Evolutionary conservation across 2,113 vertebrate genomes (phyloP), one percentile per base, ranked within the genome.

Genomic region (Sphaerodactylus townsendi): DNA sequence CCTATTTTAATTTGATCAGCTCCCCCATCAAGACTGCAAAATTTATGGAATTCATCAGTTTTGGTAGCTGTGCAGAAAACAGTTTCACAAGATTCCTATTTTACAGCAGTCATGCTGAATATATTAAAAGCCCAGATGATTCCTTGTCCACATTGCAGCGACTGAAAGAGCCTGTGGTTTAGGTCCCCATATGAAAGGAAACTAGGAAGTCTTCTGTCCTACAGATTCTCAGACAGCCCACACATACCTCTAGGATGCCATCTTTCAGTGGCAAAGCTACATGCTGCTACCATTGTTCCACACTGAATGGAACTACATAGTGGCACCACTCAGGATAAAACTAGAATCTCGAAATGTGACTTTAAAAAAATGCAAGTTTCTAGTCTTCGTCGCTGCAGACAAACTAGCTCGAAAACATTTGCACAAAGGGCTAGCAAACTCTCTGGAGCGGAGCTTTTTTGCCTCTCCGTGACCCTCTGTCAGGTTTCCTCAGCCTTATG

Each of bases 51-150:
- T 87, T 79, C 77, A 85, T 21, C 70, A 90, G 75, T 37, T 66
- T 28, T 88, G 83, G 85, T 88, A 87, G 87, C 83, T 79, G 87
- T 65, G 46, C 86, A 82, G 84, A 91, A 94, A 75, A 15, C 81
- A 0, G 0, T 72, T 77, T 1, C 0, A 62, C 46, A 0, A 0
- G 53, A 73, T 30, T 79, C 85, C 89, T 81, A 65, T 82, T 84
- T 91, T 44, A 3, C 77, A 89, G 78, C 15, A 21, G 19, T 30
- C 64, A 33, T 9, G 11, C 62, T 44, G 30, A 84, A 68, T 17
- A 28, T 53, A n/a, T n/a, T 62, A 25, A 64, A 64, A 6, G 41
- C 41, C 53, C 68, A 70, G 39, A 70, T 1, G 21, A 19, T 23
- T 59, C 62, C 53, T 37, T 14, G 56, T 10, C n/a, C 35, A 80